Base-by-base conservation (phyloP, 2,888 invertebrate genomes). In the Biston betularia region DNA sequence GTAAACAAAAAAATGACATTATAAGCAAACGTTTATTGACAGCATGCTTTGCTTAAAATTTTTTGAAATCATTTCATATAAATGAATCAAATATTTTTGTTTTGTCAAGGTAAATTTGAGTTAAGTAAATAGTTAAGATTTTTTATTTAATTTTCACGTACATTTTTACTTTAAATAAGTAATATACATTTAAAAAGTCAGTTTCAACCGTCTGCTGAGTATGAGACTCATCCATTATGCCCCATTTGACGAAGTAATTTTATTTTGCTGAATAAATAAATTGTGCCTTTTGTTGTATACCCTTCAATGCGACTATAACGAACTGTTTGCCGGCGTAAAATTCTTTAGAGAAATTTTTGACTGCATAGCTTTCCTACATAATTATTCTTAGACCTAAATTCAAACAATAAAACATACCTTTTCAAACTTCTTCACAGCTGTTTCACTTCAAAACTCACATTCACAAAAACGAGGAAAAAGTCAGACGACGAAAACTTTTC, bases 401-500 rank as follows among this genome's bases (percentile, higher is more conserved):
- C 35, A 35, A 15, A 15, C 35, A 40, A n/a, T 8, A 42, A 44
- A 49, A 67, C 71, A 10, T 54, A 73, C 73, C 73, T 71, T 52
- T 52, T 49, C 56, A 62, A 48, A 56, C 67, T 73, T 75, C 73
- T 75, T 56, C 55, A 61, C 61, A 57, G 40, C 68, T 45, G 73
- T 64, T 34, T 38, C 74, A 79, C 77, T 63, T 58, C 59, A 75
- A 62, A 69, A 74, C 76, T 73, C 77, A 68, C 74, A 75, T 75
- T 68, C 82, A 77, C 75, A 45, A 72, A 73, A 62, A 64, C 55
- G 60, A 12, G 68, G 10, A 65, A 57, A 63, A 5, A 54, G 52
- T 9, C 9, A 64, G 69, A 73, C 69, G 65, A 75, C 87, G 85
- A 83, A 92, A 93, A 92, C 84, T 92, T 93, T 93, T 89, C 69